phyloP scores from a whole-genome alignment of 2,113 vertebrate genomes.

The Pogona vitticeps region DNA sequence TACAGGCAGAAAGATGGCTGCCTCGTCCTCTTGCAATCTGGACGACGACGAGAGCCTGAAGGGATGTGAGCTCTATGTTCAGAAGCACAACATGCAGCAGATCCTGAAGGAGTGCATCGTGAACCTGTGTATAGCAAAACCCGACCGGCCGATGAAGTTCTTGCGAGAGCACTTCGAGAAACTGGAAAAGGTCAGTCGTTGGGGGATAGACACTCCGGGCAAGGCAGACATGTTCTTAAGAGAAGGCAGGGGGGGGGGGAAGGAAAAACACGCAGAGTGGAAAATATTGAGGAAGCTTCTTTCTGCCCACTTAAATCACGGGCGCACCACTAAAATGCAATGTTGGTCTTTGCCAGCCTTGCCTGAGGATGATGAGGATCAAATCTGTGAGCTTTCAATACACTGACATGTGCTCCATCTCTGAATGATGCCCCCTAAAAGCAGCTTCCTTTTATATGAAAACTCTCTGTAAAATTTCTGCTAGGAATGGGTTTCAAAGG shows the following conservation, averaged over 20 bases:
- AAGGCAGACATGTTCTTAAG: too few relatives aligned
- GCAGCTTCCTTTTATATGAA: background rate
- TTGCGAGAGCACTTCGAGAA: constrained; percentile 96
- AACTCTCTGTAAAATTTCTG: background rate
- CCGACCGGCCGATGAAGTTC: constrained; percentile 94
- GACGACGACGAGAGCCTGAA: constrained; percentile 95
- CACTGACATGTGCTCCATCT: background rate
- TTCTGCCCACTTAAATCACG: background rate
- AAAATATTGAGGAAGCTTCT: background rate
- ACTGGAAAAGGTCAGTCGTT: constrained; percentile 93
- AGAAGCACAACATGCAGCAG: constrained; percentile 95
- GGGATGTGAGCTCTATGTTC: constrained; percentile 94
- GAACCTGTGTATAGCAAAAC: constrained; percentile 93
- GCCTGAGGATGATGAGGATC: too few relatives aligned
- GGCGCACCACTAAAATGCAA: too few relatives aligned
- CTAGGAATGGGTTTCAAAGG: background rate
- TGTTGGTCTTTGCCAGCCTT: background rate
- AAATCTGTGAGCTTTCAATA: background rate
- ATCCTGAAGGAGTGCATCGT: constrained; percentile 96
- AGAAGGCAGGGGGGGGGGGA: too few relatives aligned
- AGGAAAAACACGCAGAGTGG: too few relatives aligned
- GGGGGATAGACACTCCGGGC: background rate
- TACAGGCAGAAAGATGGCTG: constrained; percentile 86
- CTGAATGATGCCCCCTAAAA: background rate
- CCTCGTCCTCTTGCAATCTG: constrained; percentile 82